phyloP scores from a whole-genome alignment of 2,113 vertebrate genomes.

The Dermatemys mawii region DNA sequence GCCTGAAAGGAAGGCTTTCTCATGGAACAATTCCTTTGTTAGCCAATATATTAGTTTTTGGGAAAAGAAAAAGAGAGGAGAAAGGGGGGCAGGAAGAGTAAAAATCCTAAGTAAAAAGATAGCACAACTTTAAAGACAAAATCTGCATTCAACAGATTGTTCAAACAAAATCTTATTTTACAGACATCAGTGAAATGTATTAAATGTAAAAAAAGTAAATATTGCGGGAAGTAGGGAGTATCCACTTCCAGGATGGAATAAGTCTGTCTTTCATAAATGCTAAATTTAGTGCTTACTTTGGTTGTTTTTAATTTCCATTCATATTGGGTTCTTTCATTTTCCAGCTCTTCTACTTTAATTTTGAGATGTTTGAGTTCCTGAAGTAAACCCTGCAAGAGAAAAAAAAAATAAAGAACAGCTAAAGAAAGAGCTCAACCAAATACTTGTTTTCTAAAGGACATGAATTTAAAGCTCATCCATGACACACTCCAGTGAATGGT shows the following conservation, averaged over 20 bases:
- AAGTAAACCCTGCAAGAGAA: slow-evolving; percentile 82
- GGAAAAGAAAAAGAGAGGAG: neutral
- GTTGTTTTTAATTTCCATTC: slow-evolving; percentile 94
- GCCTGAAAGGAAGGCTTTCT: slow-evolving; percentile 46
- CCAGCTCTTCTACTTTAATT: slow-evolving; percentile 92
- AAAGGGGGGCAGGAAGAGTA: neutral
- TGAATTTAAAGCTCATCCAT: neutral
- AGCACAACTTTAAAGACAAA: neutral
- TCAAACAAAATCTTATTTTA: neutral
- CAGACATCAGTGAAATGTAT: neutral
- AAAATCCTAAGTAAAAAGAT: neutral
- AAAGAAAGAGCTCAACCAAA: neutral
- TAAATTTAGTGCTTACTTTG: slow-evolving; percentile 83
- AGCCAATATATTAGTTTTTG: neutral
- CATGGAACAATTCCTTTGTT: neutral
- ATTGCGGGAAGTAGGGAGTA: neutral
- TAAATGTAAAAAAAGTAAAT: neutral
- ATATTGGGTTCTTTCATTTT: slow-evolving; percentile 93
- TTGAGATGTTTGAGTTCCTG: slow-evolving; percentile 91
- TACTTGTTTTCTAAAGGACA: neutral
- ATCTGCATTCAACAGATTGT: neutral
- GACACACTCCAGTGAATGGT: neutral
- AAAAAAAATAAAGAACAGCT: neutral
- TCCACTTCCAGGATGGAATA: neutral
- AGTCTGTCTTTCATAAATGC: neutral